phyloP scores from a whole-genome alignment of 2,113 vertebrate genomes.

The Mormyrus iriodes region DNA sequence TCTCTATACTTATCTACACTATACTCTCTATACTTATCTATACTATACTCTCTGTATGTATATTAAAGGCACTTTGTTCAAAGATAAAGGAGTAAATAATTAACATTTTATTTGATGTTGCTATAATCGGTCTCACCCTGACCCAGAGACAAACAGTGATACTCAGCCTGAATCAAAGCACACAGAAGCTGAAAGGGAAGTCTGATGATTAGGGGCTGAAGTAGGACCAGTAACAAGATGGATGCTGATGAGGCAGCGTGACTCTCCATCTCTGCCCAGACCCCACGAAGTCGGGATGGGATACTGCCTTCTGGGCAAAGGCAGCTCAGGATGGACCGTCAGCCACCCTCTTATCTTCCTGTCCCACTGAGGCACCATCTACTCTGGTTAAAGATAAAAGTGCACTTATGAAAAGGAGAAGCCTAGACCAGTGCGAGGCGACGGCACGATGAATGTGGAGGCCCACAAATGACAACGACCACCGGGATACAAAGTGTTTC shows the following conservation, averaged over 20 bases:
- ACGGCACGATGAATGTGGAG: background rate
- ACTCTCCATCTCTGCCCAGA: background rate
- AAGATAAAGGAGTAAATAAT: constrained; percentile 9
- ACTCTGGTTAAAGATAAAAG: background rate
- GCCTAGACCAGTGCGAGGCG: background rate
- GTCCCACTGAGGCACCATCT: background rate
- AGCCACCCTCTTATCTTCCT: background rate
- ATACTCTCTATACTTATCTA: no score
- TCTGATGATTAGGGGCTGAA: background rate
- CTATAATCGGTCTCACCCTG: background rate
- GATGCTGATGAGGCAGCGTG: background rate
- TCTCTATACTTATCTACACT: no score
- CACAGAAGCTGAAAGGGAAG: background rate
- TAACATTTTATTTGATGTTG: background rate
- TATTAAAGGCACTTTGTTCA: background rate
- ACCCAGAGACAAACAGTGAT: background rate
- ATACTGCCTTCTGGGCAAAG: background rate
- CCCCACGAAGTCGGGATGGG: background rate
- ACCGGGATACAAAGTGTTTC: background rate
- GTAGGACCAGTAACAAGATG: background rate
- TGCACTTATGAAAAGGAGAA: background rate
- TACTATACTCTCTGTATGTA: no score
- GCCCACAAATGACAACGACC: background rate
- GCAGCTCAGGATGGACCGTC: background rate
- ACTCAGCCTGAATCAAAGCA: background rate